Evolutionary conservation across 2,113 vertebrate genomes (phyloP).

Genomic region (Corydoras sp.): DNA sequence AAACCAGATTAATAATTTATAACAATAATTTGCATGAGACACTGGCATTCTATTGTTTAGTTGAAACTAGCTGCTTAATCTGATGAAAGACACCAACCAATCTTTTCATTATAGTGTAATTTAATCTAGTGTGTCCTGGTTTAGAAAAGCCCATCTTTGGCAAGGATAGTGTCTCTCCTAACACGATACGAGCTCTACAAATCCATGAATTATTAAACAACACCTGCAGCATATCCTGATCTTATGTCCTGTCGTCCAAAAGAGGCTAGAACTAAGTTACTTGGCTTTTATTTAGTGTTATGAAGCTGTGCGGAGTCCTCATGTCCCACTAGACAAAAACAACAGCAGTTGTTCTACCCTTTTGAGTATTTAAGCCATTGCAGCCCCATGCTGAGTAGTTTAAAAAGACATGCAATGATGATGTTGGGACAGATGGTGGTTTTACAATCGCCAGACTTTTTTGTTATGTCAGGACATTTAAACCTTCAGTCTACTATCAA

Average conservation of each 20-base stretch:
- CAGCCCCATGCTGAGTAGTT: slow-evolving; percentile 35
- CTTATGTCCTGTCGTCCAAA: slow-evolving; percentile 40
- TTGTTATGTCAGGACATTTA: too few species aligned
- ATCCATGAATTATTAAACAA: slow-evolving; percentile 48
- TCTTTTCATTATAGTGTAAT: slow-evolving; percentile 31
- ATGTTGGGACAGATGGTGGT: slow-evolving; percentile 28
- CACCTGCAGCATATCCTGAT: slow-evolving; percentile 50
- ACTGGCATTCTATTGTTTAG: slow-evolving; percentile 3
- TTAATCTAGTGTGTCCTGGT: slow-evolving; percentile 19
- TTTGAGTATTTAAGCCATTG: slow-evolving; percentile 26
- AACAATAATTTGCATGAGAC: not conserved
- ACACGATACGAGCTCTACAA: slow-evolving; percentile 36
- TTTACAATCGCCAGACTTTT: slow-evolving; percentile 7
- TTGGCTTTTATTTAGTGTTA: slow-evolving; percentile 41
- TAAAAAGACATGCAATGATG: slow-evolving; percentile 18
- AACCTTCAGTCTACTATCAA: not conserved
- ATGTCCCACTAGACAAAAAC: slow-evolving; percentile 35
- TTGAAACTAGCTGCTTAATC: not conserved
- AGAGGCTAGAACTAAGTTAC: slow-evolving; percentile 25
- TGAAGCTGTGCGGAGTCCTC: slow-evolving; percentile 29
- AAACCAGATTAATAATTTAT: slow-evolving; percentile 15
- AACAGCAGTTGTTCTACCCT: slow-evolving; percentile 37
- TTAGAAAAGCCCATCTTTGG: slow-evolving; percentile 36
- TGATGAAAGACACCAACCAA: slow-evolving; percentile 7
- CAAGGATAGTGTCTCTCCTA: slow-evolving; percentile 20